phyloP scores from a whole-genome alignment of 2,113 vertebrate genomes.

The Pollimyrus isidori region DNA sequence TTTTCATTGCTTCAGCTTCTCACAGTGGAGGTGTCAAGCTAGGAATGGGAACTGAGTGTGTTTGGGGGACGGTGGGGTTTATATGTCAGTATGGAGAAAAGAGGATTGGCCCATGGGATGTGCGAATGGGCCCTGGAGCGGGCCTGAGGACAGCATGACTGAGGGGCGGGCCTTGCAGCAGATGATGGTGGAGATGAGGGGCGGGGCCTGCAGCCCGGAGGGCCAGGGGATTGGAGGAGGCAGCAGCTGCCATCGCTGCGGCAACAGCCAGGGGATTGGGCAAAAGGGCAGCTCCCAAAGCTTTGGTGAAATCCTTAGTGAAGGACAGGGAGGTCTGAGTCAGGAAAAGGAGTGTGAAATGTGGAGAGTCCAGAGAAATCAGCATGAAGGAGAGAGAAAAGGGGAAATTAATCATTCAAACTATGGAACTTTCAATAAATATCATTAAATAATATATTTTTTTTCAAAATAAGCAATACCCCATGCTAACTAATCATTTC shows the following conservation, averaged over 20 bases:
- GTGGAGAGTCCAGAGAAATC: background rate
- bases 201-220: constrained; percentile 58
- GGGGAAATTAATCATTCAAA: background rate
- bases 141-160: constrained; percentile 80
- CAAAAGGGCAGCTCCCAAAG: constrained; percentile 73
- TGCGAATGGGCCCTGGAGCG: constrained; percentile 81
- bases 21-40: constrained; percentile 60
- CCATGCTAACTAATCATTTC: background rate
- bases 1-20: constrained; percentile 44
- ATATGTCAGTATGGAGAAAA: constrained; percentile 85
- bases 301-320: constrained; percentile 82
- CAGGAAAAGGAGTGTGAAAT: background rate
- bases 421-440: background rate
- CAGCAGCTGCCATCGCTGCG: constrained; percentile 80
- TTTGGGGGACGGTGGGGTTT: background rate
- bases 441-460: background rate
- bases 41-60: background rate
- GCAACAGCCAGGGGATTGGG: constrained; percentile 79
- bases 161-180: constrained; percentile 75
- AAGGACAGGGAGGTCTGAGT: constrained; percentile 63
- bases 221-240: constrained; percentile 69
- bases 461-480: background rate
- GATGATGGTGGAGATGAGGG: constrained; percentile 62
- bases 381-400: background rate
- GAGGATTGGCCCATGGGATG: constrained; percentile 80